phyloP scores from a whole-genome alignment of 2,113 vertebrate genomes.

The Rhinolophus ferrumequinum region DNA sequence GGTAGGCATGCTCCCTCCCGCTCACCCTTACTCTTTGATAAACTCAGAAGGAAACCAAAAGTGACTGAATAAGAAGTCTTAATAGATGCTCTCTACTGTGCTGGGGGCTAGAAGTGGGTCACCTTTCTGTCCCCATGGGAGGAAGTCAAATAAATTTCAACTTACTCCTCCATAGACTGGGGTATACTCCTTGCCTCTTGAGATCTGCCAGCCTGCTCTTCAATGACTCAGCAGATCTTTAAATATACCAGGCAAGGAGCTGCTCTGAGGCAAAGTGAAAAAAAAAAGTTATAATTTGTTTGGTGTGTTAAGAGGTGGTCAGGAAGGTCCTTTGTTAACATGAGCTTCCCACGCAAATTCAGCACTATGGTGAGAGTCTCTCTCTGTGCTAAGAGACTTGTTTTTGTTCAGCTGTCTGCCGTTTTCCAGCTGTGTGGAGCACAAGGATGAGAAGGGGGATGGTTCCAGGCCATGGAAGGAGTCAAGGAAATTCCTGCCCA shows the following conservation, averaged over 20 bases:
- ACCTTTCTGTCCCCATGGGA: neutral
- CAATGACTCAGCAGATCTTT: conserved; percentile 78
- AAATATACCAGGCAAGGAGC: conserved; percentile 66
- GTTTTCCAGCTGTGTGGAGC: conserved; percentile 53
- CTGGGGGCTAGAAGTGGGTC: neutral
- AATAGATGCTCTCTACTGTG: conserved; percentile 1
- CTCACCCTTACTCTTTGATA: neutral
- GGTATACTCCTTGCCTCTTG: conserved; percentile 48
- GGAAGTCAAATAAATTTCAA: conserved; percentile 47
- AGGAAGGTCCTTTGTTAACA: conserved; percentile 38
- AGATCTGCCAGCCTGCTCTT: conserved; percentile 43
- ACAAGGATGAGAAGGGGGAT: conserved; percentile 16
- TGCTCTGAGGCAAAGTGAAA: conserved; percentile 28
- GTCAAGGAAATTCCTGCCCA: conserved; percentile 50
- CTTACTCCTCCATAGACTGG: conserved; percentile 41
- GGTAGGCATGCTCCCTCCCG: neutral
- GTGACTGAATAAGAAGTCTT: neutral
- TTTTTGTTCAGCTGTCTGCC: conserved; percentile 32
- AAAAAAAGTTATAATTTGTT: conserved; percentile 51
- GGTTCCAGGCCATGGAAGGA: conserved; percentile 36
- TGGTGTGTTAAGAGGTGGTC: neutral
- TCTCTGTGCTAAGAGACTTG: neutral
- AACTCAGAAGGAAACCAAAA: conserved; percentile 44
- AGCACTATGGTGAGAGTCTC: neutral
- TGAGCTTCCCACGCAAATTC: conserved; percentile 36